Evolutionary conservation across 2,888 invertebrate genomes (phyloP).

Genomic region (Serripes groenlandicus): DNA sequence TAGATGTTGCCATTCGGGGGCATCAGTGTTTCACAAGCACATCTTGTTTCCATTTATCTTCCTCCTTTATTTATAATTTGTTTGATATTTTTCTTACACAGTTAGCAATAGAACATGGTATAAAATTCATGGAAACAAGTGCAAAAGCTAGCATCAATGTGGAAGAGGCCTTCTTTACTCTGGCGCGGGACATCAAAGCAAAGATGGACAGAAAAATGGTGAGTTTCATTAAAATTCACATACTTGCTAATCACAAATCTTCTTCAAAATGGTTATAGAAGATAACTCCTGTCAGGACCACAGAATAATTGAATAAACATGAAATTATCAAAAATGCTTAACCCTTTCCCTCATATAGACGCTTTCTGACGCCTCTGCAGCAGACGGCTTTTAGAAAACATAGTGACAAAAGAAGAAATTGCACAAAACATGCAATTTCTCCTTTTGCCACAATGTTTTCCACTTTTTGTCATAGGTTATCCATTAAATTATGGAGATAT

Average conservation of each 20-base stretch:
- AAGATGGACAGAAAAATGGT: constrained; percentile 92
- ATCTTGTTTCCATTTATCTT: too few relatives aligned
- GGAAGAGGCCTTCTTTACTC: constrained; percentile 98
- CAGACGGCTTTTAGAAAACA: too few relatives aligned
- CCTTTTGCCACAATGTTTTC: too few relatives aligned
- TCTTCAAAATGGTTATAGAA: too few relatives aligned
- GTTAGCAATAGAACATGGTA: constrained; percentile 98
- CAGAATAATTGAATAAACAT: too few relatives aligned
- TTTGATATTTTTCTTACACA: constrained; percentile 88
- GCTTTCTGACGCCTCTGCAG: too few relatives aligned
- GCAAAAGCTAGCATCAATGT: constrained; percentile 99
- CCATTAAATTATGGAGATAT: too few relatives aligned
- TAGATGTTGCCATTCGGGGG: neutral
- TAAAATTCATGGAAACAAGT: constrained; percentile 99
- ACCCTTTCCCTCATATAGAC: neutral
- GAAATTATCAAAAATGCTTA: neutral
- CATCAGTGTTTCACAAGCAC: neutral
- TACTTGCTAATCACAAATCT: neutral
- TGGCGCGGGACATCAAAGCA: constrained; percentile 98
- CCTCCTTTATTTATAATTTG: too few relatives aligned
- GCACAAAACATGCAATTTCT: too few relatives aligned
- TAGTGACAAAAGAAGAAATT: too few relatives aligned
- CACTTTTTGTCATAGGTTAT: too few relatives aligned
- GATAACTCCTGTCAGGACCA: too few relatives aligned
- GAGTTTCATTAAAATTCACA: neutral